phyloP scores from a whole-genome alignment of 1,140 invertebrate genomes.

The Ceratina australensis region DNA sequence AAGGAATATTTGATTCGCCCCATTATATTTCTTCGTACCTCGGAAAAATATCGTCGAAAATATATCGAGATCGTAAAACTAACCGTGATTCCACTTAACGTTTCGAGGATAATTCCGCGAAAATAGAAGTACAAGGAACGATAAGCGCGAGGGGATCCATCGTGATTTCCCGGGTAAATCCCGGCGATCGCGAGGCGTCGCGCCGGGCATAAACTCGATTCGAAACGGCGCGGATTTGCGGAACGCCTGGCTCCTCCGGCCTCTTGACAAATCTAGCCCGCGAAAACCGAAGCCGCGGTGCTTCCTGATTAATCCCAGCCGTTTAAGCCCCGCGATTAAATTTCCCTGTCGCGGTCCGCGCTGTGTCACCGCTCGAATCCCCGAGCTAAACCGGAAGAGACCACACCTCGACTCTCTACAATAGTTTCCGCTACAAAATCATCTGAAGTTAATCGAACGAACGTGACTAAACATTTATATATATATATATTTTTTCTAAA shows the following conservation, averaged over 20 bases:
- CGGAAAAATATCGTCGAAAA: too few relatives aligned
- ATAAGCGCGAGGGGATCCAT: constrained; percentile 7
- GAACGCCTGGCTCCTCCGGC: neutral
- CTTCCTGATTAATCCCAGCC: constrained; percentile 13
- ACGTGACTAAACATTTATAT: too few relatives aligned
- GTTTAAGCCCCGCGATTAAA: constrained; percentile 54
- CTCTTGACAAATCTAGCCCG: constrained; percentile 42
- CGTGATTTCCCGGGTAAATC: constrained; percentile 14
- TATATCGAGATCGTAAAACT: too few relatives aligned
- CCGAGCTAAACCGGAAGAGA: too few relatives aligned
- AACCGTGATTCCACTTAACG: neutral
- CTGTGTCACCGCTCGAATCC: constrained; percentile 4
- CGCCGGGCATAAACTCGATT: constrained; percentile 22
- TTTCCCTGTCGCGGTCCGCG: constrained; percentile 39
- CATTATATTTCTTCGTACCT: too few relatives aligned
- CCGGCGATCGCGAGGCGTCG: neutral
- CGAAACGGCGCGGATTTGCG: constrained; percentile 29
- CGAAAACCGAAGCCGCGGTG: constrained; percentile 32
- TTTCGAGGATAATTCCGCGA: neutral
- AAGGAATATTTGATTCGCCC: too few relatives aligned
- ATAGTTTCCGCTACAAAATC: neutral
- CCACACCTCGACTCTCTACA: too few relatives aligned
- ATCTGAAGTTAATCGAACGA: neutral
- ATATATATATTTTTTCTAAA: too few relatives aligned
- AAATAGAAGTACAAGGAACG: constrained; percentile 1